Conservation (phyloP, 2,797 vertebrate genomes). For the Molossus alvarezi region DNA sequence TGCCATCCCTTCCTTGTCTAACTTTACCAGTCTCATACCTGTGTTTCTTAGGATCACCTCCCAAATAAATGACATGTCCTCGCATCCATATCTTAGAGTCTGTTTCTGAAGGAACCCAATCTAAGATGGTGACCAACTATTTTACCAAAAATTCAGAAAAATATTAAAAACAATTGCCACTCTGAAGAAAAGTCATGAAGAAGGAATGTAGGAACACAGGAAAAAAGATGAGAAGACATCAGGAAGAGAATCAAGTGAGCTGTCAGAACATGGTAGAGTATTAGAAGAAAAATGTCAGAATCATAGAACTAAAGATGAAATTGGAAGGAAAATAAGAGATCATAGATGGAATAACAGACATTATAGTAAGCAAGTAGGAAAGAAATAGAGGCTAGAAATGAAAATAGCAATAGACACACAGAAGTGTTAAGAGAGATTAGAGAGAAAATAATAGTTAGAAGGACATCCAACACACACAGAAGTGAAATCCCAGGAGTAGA, state of each 20-base stretch:
- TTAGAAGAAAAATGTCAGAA: neutral
- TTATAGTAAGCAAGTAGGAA: neutral
- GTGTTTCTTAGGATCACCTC: neutral
- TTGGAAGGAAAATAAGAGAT: neutral
- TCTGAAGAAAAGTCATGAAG: conserved; percentile 6
- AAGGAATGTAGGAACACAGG: neutral
- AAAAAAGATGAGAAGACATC: neutral
- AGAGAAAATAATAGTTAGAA: neutral
- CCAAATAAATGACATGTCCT: neutral
- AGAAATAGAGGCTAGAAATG: conserved; percentile 1
- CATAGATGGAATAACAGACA: neutral
- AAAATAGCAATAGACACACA: conserved; percentile 13
- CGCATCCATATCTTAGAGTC: neutral
- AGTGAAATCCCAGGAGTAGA: neutral
- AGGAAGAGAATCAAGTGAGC: neutral
- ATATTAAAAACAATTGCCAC: neutral
- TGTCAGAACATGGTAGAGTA: neutral
- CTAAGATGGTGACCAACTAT: neutral
- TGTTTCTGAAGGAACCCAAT: neutral
- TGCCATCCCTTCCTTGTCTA: neutral
- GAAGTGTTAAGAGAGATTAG: neutral
- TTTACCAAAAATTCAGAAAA: neutral
- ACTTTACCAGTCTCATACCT: neutral
- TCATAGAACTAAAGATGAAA: conserved; percentile 37
- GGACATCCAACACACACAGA: neutral